Evolutionary conservation across 2,888 invertebrate species (phyloP), one percentile per base, ranked within the genome.

Genomic region (Terebella lapidaria): DNA sequence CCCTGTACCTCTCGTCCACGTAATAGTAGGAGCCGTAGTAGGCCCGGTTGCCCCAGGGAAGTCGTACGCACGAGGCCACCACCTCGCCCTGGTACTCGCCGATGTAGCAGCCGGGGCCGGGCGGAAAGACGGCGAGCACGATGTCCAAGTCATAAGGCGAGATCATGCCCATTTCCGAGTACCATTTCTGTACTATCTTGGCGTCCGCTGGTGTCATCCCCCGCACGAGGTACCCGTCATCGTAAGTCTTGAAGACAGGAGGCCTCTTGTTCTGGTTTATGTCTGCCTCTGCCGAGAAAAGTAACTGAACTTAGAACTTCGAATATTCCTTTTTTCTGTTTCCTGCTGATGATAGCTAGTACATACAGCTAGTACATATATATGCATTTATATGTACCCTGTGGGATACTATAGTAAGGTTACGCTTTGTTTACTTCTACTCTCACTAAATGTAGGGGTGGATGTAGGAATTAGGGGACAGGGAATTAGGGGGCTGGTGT

Each of bases 11-110:
- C 42, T 59, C 52, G 2, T 47, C 60, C 45, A 64, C 64, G 49
- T 58, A 64, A 35, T 63, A 64, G 2, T 24, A 27, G 4, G 64
- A 63, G 2, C 62, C 64, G 24, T 58, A 64, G 56, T 54, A 60
- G 18, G 59, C 58, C 1, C 46, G 26, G 3, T 58, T 58, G 1
- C 56, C 28, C 62, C 59, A 57, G 2, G 57, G 60, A 42, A 64
- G 46, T 3, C 62, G 57, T 5, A 63, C 54, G 15, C 57, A 52
- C 20, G 60, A 60, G 0, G 64, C 62, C n/a, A 66, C 59, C 1
- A 58, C 55, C 27, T 49, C 25, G 5, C 63, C 63, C 45, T 63
- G 45, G 49, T 51, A 29, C 47, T 65, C 62, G 1, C 65, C 63
- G 5, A 65, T 57, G 54, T 63, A 63, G 55, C 60, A 65, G 15